Percentiles rank a stretch among this genome's conserved stretches.
Evolutionary conservation across 2,888 invertebrate species (phyloP).

Genomic region (Sicus ferrugineus): DNA sequence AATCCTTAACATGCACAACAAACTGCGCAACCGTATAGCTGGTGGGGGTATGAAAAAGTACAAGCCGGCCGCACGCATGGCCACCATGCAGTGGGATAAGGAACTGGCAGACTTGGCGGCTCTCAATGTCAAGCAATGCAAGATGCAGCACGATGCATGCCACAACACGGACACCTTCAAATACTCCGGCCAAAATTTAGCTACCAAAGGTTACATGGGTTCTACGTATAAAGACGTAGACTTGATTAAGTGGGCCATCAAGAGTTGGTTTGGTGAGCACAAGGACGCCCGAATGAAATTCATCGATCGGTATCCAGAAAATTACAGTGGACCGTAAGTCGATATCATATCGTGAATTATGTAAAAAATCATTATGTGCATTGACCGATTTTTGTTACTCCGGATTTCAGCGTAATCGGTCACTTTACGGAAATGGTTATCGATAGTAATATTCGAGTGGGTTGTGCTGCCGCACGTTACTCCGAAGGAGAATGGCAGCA

Average conservation of each 20-base stretch:
- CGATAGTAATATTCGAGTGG: slow-evolving; percentile 51
- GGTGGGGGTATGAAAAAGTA: slow-evolving; percentile 14
- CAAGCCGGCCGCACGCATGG: slow-evolving; percentile 52
- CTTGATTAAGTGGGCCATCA: slow-evolving; percentile 35
- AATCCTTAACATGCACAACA: slow-evolving; percentile 28
- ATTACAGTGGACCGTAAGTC: not conserved
- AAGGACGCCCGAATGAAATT: slow-evolving; percentile 15
- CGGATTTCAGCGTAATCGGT: slow-evolving; percentile 43
- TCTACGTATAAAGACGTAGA: slow-evolving; percentile 37
- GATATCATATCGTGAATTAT: not conserved
- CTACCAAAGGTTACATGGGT: slow-evolving; percentile 40
- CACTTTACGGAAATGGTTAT: slow-evolving; percentile 52
- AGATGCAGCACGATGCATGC: slow-evolving; percentile 50
- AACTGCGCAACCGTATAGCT: slow-evolving; percentile 34
- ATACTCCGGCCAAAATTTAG: slow-evolving; percentile 54
- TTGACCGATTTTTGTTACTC: too few relatives aligned
- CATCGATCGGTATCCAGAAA: slow-evolving; percentile 6
- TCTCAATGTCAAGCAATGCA: slow-evolving; percentile 50
- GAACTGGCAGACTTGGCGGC: slow-evolving; percentile 51
- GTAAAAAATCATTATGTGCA: too few relatives aligned
- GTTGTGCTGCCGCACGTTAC: slow-evolving; percentile 45
- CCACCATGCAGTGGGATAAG: slow-evolving; percentile 53
- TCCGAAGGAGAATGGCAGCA: not conserved
- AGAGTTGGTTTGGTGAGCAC: slow-evolving; percentile 52
- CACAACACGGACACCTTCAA: slow-evolving; percentile 49